phyloP scores from a whole-genome alignment of 2,113 vertebrate species.

The Channa maculata region DNA sequence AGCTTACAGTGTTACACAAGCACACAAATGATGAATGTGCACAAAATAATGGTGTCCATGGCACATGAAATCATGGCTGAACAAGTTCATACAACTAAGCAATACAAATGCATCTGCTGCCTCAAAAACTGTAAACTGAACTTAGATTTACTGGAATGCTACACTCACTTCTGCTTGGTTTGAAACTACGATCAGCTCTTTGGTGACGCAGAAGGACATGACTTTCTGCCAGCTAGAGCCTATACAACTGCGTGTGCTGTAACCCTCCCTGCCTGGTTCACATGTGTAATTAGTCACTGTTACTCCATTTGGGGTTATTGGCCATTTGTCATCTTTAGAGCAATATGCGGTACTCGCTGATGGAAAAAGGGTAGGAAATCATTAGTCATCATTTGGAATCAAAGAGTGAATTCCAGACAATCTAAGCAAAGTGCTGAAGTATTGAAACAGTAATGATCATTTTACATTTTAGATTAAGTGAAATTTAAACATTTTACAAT shows the following conservation, averaged over 20 bases:
- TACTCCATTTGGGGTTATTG: slow-evolving; percentile 51
- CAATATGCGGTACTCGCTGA: neutral
- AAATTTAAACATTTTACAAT: no score
- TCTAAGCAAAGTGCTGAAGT: no score
- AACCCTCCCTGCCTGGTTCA: slow-evolving; percentile 30
- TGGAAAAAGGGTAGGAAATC: neutral
- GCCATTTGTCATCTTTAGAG: neutral
- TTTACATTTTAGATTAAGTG: no score
- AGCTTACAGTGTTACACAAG: neutral
- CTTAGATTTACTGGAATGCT: no score
- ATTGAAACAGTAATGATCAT: no score
- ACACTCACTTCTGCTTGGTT: slow-evolving; percentile 65
- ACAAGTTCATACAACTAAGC: no score
- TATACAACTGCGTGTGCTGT: slow-evolving; percentile 56
- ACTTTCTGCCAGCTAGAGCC: rapidly evolving
- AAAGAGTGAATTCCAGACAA: neutral
- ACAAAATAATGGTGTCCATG: no score
- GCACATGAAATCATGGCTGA: no score
- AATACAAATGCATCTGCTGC: no score
- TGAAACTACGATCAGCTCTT: slow-evolving; percentile 36
- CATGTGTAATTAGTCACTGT: slow-evolving; percentile 55
- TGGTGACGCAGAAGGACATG: slow-evolving; percentile 46
- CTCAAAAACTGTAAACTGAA: no score
- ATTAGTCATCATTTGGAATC: neutral
- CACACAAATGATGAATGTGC: no score